Conservation (phyloP, 2,113 vertebrate species). For the Elgaria multicarinata region DNA sequence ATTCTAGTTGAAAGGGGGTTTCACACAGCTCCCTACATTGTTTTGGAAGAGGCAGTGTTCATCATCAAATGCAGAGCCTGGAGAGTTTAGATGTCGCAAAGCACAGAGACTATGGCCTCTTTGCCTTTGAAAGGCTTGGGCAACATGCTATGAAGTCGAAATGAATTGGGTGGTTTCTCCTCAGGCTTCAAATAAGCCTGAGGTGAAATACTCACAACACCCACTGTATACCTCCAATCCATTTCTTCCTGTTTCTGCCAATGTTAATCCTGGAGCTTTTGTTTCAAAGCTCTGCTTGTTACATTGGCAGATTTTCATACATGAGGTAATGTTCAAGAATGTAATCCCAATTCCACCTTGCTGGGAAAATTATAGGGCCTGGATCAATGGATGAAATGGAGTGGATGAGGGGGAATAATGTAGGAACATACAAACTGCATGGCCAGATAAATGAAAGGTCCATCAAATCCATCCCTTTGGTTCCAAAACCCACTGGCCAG, state of each 20-base stretch:
- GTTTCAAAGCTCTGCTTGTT: not conserved
- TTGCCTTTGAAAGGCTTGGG: conserved; percentile 18
- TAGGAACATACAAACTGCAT: no score
- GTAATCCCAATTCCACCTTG: not conserved
- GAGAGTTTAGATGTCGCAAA: not conserved
- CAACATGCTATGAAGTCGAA: conserved; percentile 10
- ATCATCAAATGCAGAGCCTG: conserved; percentile 9
- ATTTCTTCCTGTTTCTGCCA: conserved; percentile 1
- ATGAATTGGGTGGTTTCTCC: not conserved
- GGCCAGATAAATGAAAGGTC: not conserved
- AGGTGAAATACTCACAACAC: not conserved
- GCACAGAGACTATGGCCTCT: not conserved
- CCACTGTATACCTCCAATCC: not conserved
- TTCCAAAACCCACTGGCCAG: not conserved
- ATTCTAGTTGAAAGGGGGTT: conserved; percentile 58
- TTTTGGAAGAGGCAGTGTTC: conserved; percentile 32
- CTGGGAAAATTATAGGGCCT: not conserved
- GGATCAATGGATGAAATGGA: not conserved
- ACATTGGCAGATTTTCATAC: no score
- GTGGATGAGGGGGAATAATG: not conserved
- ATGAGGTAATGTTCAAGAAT: not conserved
- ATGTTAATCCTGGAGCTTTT: conserved; percentile 1
- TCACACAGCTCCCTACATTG: conserved; percentile 36
- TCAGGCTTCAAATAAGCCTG: not conserved
- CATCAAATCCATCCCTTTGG: not conserved